Percentiles rank a stretch among this genome's conserved stretches.
phyloP scores from a whole-genome alignment of 2,888 invertebrate genomes.

The Drosophila sordidapex region DNA sequence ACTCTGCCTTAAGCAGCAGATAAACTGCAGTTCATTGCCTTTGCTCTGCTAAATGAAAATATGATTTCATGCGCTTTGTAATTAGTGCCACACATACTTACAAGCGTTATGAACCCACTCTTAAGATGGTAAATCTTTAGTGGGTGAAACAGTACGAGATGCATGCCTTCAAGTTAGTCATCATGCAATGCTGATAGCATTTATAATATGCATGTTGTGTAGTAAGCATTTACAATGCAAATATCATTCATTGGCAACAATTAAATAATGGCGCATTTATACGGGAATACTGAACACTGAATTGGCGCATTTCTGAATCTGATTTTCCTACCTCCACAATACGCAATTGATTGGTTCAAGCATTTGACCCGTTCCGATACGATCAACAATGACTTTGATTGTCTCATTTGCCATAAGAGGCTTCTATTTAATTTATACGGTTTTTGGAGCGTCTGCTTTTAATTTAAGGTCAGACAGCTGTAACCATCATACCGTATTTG shows the following conservation, averaged over 20 bases:
- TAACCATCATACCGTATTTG: conserved; percentile 11
- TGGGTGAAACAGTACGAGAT: conserved; percentile 8
- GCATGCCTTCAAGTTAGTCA: conserved; percentile 7
- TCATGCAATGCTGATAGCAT: neutral
- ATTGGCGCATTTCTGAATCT: neutral
- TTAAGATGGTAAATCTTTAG: neutral
- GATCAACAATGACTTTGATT: conserved; percentile 34
- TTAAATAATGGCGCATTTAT: conserved; percentile 4
- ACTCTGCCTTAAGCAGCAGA: conserved; percentile 29
- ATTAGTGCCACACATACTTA: neutral
- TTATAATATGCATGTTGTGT: neutral
- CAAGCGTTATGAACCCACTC: neutral
- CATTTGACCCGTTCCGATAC: conserved; percentile 39
- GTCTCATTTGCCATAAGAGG: conserved; percentile 15
- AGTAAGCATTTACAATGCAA: conserved; percentile 2
- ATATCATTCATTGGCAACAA: conserved; percentile 18
- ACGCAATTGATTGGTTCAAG: conserved; percentile 39
- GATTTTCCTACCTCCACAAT: conserved; percentile 9
- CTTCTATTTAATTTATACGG: conserved; percentile 12
- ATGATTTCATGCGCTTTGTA: conserved; percentile 12
- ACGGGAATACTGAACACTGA: neutral
- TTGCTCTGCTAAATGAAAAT: conserved; percentile 29
- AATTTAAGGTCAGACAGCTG: conserved; percentile 16
- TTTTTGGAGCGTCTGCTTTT: conserved; percentile 16
- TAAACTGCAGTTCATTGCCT: conserved; percentile 69